A percentile compares a stretch with the other conserved stretches of the same genome.
Evolutionary conservation across 2,113 vertebrate genomes (phyloP).

Genomic region (Epinephelus lanceolatus): DNA sequence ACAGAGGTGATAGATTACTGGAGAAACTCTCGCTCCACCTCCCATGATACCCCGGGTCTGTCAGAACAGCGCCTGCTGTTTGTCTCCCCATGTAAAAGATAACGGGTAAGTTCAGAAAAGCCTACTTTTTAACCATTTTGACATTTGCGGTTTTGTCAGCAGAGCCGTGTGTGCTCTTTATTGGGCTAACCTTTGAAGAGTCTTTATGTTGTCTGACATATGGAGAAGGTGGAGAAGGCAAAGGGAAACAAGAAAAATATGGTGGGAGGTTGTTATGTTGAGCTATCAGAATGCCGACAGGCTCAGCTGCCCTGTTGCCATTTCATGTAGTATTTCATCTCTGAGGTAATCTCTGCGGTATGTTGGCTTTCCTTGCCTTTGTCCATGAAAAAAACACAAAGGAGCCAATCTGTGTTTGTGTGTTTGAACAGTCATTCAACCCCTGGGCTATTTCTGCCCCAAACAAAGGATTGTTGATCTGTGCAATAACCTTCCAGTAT

Average conservation of each 20-base stretch:
- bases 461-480: slow-evolving; percentile 54
- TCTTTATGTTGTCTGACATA: slow-evolving; percentile 67
- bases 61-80: slow-evolving; percentile 10
- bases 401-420: slow-evolving; percentile 51
- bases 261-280: slow-evolving; percentile 48
- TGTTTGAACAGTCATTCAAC: slow-evolving; percentile 57
- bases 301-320: slow-evolving; percentile 60
- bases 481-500: slow-evolving; percentile 39
- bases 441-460: slow-evolving; percentile 48
- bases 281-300: slow-evolving; percentile 57
- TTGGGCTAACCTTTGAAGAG: slow-evolving; percentile 74
- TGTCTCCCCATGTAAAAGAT: slow-evolving; percentile 34
- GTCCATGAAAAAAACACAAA: slow-evolving; percentile 53
- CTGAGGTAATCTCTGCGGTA: slow-evolving; percentile 52
- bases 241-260: slow-evolving; percentile 41
- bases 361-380: slow-evolving; percentile 33
- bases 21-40: slow-evolving; percentile 19
- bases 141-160: slow-evolving; percentile 64
- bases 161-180: slow-evolving; percentile 52
- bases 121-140: slow-evolving; percentile 56
- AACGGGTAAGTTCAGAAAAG: slow-evolving; percentile 29
- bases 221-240: slow-evolving; percentile 43
- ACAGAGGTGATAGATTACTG: slow-evolving; percentile 56
- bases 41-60: slow-evolving; percentile 17
- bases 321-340: slow-evolving; percentile 70